Evolutionary conservation across 2,888 invertebrate species (phyloP).

Genomic region (Scaptomyza reducta): DNA sequence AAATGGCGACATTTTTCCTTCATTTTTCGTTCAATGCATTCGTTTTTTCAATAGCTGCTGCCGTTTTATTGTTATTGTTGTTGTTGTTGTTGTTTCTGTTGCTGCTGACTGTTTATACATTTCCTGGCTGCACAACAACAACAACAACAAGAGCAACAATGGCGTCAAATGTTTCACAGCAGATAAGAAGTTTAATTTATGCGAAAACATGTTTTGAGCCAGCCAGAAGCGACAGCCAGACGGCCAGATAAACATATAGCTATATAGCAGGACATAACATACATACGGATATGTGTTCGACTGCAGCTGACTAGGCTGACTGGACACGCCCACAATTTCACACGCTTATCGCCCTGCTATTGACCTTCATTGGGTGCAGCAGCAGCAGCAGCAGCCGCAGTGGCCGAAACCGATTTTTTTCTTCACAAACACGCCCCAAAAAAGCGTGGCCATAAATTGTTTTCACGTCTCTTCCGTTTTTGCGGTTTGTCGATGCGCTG

Average conservation of each 20-base stretch:
- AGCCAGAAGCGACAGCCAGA: constrained; percentile 51
- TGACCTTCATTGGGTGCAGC: constrained; percentile 65
- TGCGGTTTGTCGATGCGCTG: constrained; percentile 62
- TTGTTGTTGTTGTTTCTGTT: constrained; percentile 16
- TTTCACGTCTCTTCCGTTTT: constrained; percentile 59
- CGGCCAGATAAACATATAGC: constrained; percentile 55
- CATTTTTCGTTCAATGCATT: constrained; percentile 13
- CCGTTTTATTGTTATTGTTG: constrained; percentile 34
- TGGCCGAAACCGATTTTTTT: constrained; percentile 34
- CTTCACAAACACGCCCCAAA: constrained; percentile 42
- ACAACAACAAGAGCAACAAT: constrained; percentile 46
- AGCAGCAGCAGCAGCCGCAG: not conserved
- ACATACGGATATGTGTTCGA: constrained; percentile 13
- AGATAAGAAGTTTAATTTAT: constrained; percentile 82
- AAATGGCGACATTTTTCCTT: constrained; percentile 48
- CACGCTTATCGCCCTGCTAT: constrained; percentile 56
- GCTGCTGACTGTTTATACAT: constrained; percentile 45
- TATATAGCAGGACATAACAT: constrained; percentile 17
- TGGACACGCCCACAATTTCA: constrained; percentile 61
- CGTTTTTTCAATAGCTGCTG: constrained; percentile 14
- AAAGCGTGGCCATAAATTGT: constrained; percentile 65
- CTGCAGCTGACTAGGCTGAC: constrained; percentile 46
- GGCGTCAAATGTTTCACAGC: constrained; percentile 77
- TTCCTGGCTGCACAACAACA: constrained; percentile 56
- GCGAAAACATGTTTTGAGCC: constrained; percentile 79